Base-by-base conservation (phyloP, 2,797 vertebrate genomes). In the Anguilla anguilla region DNA sequence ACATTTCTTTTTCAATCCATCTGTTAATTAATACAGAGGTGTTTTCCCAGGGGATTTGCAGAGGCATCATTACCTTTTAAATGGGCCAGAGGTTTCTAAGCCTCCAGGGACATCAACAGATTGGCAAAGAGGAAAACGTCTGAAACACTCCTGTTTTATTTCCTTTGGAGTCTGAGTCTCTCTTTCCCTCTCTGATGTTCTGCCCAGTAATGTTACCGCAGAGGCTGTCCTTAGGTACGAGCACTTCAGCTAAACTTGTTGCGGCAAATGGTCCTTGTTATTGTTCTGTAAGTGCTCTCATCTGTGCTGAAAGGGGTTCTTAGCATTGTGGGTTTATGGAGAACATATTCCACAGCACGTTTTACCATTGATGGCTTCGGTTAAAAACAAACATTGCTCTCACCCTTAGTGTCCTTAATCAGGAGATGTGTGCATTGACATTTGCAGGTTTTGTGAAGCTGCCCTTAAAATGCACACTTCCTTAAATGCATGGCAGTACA, bases 1-100 rank as follows among this genome's bases (percentile, higher is more conserved):
- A 74, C 51, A 31, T 49, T 49, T 83, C 31, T 51, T 84, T 72
- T 31, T 43, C 61, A 5, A 83, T 69, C 51, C 43, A 61, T 77
- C 51, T 46, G 35, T 67, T 74, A 79, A 88, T 88, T 74, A 88
- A 77, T 74, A 59, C 35, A 74, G 10, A 85, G 87, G 15, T 35
- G 17, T 25, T 53, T 25, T 31, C 83, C 61, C 22, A 39, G n/a
- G 13, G 46, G 43, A 84, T 19, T 74, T 46, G 1, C 39, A 39
- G 39, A 51, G 51, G 51, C 35, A 35, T 39, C 61, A 55, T 84
- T 69, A 74, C 53, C 83, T 77, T 88, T 88, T 85, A 59, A 85
- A 85, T 61, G 39, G 43, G 84, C 28, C 39, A 28, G 57, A 74
- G 55, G 57, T 85, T 67, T 46, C 51, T 31, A 35, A 25, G 43